These are phyloP conservation scores for Limosa lapponica DNA, from an alignment of 2,797 vertebrate genomes.

Conservation along the genomic window DNA sequence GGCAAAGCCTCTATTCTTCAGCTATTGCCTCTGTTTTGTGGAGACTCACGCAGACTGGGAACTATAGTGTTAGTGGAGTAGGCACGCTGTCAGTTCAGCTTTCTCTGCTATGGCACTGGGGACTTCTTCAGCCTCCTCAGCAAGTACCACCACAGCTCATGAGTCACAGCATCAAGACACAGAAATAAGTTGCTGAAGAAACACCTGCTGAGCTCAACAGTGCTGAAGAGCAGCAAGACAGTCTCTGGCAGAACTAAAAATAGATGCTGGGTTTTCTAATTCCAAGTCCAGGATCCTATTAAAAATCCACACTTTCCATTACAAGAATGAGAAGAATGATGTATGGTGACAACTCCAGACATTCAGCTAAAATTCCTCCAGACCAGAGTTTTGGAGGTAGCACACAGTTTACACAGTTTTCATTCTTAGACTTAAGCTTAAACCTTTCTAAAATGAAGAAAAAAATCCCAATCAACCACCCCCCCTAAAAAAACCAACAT, in stretches of 20 bases:
- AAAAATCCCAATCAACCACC: accelerated
- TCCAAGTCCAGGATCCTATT: neutral
- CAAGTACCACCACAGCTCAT: neutral
- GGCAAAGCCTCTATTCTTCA: neutral
- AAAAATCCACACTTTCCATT: neutral
- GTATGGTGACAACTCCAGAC: neutral
- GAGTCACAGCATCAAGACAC: neutral
- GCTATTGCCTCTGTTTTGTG: neutral
- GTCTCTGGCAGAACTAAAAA: neutral
- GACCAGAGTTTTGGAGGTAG: neutral
- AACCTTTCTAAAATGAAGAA: neutral
- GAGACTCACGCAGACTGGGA: neutral
- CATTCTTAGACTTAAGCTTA: neutral
- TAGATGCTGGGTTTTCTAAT: neutral
- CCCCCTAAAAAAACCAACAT: no score
- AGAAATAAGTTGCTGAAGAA: neutral
- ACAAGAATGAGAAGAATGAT: neutral
- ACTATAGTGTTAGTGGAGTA: neutral
- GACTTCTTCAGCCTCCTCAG: neutral
- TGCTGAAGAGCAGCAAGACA: neutral
- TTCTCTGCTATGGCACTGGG: accelerated
- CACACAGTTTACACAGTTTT: neutral
- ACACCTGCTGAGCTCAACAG: neutral
- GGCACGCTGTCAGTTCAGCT: neutral
- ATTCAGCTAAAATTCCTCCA: neutral